Conservation (phyloP, 1,140 invertebrate genomes). For the Lepidostoma basale region DNA sequence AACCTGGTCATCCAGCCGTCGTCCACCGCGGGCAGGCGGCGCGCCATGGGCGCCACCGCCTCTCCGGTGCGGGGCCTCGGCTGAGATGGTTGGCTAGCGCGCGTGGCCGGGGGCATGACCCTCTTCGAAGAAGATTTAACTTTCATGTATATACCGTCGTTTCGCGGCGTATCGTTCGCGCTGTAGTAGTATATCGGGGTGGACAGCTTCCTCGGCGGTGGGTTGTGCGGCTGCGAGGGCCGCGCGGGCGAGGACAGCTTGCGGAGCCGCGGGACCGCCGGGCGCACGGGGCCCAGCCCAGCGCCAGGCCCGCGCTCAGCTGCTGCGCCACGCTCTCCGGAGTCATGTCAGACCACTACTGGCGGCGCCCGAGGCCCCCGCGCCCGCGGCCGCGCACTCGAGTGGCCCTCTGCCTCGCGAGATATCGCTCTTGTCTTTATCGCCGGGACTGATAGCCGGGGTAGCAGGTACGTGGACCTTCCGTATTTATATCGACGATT, state of each 20-base stretch:
- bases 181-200: not conserved
- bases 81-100: not conserved
- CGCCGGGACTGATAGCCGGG: no score
- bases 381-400: not conserved
- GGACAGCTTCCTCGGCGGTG: slow-evolving; percentile 8
- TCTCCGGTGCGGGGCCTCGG: no score
- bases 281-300: not conserved
- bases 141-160: no score
- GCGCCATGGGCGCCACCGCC: not conserved
- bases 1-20: slow-evolving; percentile 16
- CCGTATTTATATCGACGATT: no score
- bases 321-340: slow-evolving; percentile 34
- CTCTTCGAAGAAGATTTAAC: not conserved
- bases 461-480: no score
- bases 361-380: not conserved
- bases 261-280: slow-evolving; percentile 21
- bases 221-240: not conserved
- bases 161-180: no score
- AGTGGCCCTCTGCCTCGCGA: not conserved
- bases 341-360: slow-evolving; percentile 22
- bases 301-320: slow-evolving; percentile 8
- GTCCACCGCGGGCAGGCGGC: not conserved
- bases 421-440: no score
- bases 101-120: not conserved
- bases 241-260: not conserved